Percentiles rank a stretch among this genome's conserved stretches.
Evolutionary conservation across 2,888 invertebrate species (phyloP).

Genomic region (Leptarthrus brevirostris): DNA sequence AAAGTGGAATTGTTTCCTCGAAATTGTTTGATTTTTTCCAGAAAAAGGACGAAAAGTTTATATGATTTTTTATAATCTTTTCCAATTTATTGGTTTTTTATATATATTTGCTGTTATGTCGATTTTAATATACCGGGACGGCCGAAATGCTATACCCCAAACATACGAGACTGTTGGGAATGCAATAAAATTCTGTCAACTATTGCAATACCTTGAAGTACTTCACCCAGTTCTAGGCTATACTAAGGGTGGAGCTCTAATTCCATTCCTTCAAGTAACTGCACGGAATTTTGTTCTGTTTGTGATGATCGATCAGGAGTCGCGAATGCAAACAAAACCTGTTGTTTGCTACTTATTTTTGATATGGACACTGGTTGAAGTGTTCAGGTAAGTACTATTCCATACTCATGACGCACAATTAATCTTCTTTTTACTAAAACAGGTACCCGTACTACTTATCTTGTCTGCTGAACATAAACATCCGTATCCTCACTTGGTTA

Average conservation of each 20-base stretch:
- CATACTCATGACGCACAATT: not conserved
- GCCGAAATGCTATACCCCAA: constrained; percentile 75
- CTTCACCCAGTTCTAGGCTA: constrained; percentile 91
- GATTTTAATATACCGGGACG: constrained; percentile 80
- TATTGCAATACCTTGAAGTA: constrained; percentile 86
- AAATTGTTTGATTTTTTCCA: no score
- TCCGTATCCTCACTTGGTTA: constrained; percentile 86
- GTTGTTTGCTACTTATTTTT: constrained; percentile 89
- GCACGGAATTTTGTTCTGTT: constrained; percentile 85
- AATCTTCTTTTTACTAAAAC: constrained; percentile 46
- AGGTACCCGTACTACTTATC: constrained; percentile 95
- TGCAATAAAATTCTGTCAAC: constrained; percentile 83
- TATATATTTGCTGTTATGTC: constrained; percentile 80
- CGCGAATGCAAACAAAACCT: constrained; percentile 86
- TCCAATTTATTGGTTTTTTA: constrained; percentile 87
- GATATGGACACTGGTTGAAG: constrained; percentile 84
- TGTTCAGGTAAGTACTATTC: constrained; percentile 75
- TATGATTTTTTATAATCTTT: constrained; percentile 87
- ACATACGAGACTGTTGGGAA: constrained; percentile 81
- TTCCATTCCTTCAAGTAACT: constrained; percentile 82
- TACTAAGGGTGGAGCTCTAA: constrained; percentile 79
- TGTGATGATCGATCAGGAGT: constrained; percentile 84
- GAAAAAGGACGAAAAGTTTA: constrained; percentile 86
- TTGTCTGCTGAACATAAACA: constrained; percentile 79
- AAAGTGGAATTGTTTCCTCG: no score